These are phyloP conservation scores for Neodiprion lecontei DNA, from an alignment of 1,140 invertebrate genomes.

Conservation along the genomic window DNA sequence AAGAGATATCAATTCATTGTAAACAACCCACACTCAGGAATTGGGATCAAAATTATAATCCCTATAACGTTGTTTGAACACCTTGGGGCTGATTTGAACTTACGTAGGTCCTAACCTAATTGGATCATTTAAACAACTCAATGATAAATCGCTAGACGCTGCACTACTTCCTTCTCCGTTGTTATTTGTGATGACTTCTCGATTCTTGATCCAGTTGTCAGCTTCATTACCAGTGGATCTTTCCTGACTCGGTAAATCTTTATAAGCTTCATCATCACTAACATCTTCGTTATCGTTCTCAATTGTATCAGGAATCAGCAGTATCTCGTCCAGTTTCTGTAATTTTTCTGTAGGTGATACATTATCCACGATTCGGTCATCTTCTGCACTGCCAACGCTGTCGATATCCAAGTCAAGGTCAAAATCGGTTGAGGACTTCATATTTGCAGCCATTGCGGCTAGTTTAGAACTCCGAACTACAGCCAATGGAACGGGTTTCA, in stretches of 20 bases:
- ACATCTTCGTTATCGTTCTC: constrained; percentile 9
- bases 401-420: constrained; percentile 36
- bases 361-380: constrained; percentile 30
- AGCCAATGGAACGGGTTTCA: constrained; percentile 47
- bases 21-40: neutral
- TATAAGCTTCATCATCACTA: constrained; percentile 16
- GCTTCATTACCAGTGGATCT: neutral
- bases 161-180: constrained; percentile 29
- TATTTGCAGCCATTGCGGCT: constrained; percentile 56
- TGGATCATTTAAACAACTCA: constrained; percentile 49
- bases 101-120: constrained; percentile 58
- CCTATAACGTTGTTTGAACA: neutral
- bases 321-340: constrained; percentile 44
- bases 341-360: constrained; percentile 28
- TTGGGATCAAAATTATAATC: neutral
- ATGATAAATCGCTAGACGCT: constrained; percentile 43
- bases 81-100: constrained; percentile 45
- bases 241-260: neutral
- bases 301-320: constrained; percentile 39
- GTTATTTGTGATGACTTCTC: constrained; percentile 15
- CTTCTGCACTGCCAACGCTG: constrained; percentile 23
- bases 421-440: constrained; percentile 40
- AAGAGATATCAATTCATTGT: too few relatives aligned
- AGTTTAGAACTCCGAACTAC: constrained; percentile 55
- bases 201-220: neutral